Conservation (phyloP, 37 sponge, comb jelly and placozoan genomes). For the Crambe crambe region DNA sequence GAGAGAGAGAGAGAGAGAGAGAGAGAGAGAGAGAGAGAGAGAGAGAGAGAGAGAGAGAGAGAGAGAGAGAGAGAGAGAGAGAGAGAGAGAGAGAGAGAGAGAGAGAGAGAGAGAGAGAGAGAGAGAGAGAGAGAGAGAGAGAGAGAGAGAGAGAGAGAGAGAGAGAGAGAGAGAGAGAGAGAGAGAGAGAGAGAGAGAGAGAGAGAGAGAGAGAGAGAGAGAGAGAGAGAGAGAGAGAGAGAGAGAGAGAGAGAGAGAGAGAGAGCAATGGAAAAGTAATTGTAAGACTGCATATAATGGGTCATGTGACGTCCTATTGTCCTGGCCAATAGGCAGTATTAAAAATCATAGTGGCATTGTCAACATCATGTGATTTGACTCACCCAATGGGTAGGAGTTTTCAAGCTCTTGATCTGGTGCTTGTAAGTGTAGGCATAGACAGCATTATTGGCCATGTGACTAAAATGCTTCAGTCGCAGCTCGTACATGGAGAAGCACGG, state of each 20-base stretch:
- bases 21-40: neutral
- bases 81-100: slow-evolving; percentile 50
- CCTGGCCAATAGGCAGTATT: neutral
- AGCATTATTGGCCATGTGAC: slow-evolving; percentile 28
- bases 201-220: slow-evolving; percentile 15
- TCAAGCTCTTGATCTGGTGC: slow-evolving; percentile 47
- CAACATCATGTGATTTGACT: neutral
- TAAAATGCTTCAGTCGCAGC: slow-evolving; percentile 54
- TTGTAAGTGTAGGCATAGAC: slow-evolving; percentile 68
- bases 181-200: slow-evolving; percentile 34
- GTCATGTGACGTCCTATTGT: neutral
- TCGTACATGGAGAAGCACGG: slow-evolving; percentile 72
- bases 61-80: slow-evolving; percentile 48
- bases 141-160: slow-evolving; percentile 39
- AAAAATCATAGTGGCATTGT: neutral
- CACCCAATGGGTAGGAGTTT: slow-evolving; percentile 61
- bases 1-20: neutral
- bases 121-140: slow-evolving; percentile 29
- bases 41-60: slow-evolving; percentile 41
- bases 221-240: slow-evolving; percentile 32
- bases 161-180: slow-evolving; percentile 27
- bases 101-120: slow-evolving; percentile 34
- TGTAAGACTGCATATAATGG: no score
- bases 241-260: slow-evolving; percentile 22
- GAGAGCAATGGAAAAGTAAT: slow-evolving; percentile 5